Evolutionary conservation across 2,888 invertebrate species (phyloP).

Genomic region (Entomobrya proxima): DNA sequence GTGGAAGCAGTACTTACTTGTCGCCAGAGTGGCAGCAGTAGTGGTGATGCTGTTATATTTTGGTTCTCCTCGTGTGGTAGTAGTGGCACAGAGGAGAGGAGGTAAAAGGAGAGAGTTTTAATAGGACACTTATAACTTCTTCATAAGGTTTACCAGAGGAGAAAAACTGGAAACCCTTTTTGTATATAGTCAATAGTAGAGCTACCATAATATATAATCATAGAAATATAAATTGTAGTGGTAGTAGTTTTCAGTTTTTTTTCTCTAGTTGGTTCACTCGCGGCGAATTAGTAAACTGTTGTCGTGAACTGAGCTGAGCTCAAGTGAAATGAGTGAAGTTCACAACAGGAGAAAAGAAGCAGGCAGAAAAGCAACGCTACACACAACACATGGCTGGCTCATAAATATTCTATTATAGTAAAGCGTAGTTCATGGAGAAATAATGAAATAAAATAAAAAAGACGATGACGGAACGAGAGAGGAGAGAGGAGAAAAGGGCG

Average conservation of each 20-base stretch:
- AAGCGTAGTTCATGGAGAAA: slow-evolving; percentile 31
- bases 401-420: slow-evolving; percentile 47
- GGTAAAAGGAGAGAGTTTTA: slow-evolving; percentile 19
- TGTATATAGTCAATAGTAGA: not conserved
- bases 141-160: slow-evolving; percentile 2
- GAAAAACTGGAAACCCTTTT: slow-evolving; percentile 2
- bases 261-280: slow-evolving; percentile 6
- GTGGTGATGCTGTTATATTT: not conserved
- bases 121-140: slow-evolving; percentile 30
- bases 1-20: not conserved
- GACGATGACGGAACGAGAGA: not conserved
- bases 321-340: slow-evolving; percentile 34
- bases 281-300: slow-evolving; percentile 40
- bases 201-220: not conserved
- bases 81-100: not conserved
- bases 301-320: slow-evolving; percentile 39
- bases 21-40: slow-evolving; percentile 3
- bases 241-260: not conserved
- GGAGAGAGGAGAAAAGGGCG: not conserved
- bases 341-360: not conserved
- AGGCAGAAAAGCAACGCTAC: not conserved
- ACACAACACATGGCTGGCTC: slow-evolving; percentile 47
- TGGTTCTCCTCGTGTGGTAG: not conserved
- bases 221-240: not conserved
- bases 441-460: slow-evolving; percentile 35